Conservation (phyloP, 2,888 invertebrate species). For the Mactromeris polynyma region DNA sequence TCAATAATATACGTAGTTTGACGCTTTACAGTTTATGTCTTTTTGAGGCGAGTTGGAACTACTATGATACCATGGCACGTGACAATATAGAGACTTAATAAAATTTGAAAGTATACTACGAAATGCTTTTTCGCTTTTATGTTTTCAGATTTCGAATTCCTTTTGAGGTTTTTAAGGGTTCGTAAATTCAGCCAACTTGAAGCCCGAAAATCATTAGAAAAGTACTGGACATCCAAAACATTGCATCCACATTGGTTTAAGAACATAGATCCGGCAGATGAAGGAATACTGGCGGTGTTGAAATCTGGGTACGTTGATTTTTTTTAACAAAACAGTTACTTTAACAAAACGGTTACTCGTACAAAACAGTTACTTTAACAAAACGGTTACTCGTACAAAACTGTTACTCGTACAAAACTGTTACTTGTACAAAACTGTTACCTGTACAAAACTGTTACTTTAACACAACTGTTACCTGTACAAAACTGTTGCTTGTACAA, state of each 20-base stretch:
- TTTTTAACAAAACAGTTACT: background rate
- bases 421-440: background rate
- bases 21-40: too few relatives aligned
- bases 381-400: too few relatives aligned
- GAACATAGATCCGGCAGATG: constrained; percentile 61
- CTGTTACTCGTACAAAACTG: too few relatives aligned
- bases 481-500: too few relatives aligned
- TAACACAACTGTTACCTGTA: too few relatives aligned
- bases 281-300: constrained; percentile 48
- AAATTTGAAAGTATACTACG: too few relatives aligned
- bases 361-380: background rate
- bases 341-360: too few relatives aligned
- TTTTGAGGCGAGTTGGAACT: too few relatives aligned
- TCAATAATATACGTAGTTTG: too few relatives aligned
- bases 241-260: constrained; percentile 58
- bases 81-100: too few relatives aligned
- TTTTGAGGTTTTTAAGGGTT: constrained; percentile 71
- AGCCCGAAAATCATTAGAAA: constrained; percentile 66
- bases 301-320: constrained; percentile 48
- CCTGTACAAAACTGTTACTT: background rate
- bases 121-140: too few relatives aligned
- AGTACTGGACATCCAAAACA: constrained; percentile 61
- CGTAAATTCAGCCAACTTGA: constrained; percentile 73
- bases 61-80: too few relatives aligned
- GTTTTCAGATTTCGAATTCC: constrained; percentile 68